Conservation (phyloP, 2,113 vertebrate species). For the Etheostoma cragini region DNA sequence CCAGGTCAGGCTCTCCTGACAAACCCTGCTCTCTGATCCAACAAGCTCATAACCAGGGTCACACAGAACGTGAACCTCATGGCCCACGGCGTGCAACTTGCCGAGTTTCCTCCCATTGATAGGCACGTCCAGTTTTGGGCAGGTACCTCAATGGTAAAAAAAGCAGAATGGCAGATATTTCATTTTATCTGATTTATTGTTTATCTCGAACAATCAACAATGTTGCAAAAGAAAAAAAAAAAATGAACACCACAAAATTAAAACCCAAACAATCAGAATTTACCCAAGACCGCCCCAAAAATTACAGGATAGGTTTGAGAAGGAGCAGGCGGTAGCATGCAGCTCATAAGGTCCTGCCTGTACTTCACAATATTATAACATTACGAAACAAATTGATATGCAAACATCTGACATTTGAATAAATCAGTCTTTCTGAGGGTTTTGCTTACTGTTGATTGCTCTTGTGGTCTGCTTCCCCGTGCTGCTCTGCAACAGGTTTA, state of each 20-base stretch:
- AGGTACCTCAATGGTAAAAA: conserved; percentile 78
- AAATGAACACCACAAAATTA: too few relatives aligned
- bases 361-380: too few relatives aligned
- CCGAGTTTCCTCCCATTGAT: conserved; percentile 86
- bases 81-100: conserved; percentile 76
- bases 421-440: background rate
- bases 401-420: background rate
- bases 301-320: too few relatives aligned
- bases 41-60: conserved; percentile 82
- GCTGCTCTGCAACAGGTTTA: conserved; percentile 83
- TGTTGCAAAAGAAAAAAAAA: too few relatives aligned
- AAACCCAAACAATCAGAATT: too few relatives aligned
- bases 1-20: conserved; percentile 85
- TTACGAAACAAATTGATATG: too few relatives aligned
- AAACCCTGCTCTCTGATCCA: conserved; percentile 85
- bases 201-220: too few relatives aligned
- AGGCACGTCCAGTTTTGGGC: conserved; percentile 78
- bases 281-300: too few relatives aligned
- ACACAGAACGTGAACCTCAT: conserved; percentile 89
- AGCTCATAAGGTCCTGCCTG: too few relatives aligned
- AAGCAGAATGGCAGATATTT: background rate
- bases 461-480: conserved; percentile 69
- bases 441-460: conserved; percentile 78
- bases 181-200: too few relatives aligned
- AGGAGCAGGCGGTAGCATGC: too few relatives aligned